phyloP scores from a whole-genome alignment of 2,113 vertebrate species.

The Gila orcuttii region DNA sequence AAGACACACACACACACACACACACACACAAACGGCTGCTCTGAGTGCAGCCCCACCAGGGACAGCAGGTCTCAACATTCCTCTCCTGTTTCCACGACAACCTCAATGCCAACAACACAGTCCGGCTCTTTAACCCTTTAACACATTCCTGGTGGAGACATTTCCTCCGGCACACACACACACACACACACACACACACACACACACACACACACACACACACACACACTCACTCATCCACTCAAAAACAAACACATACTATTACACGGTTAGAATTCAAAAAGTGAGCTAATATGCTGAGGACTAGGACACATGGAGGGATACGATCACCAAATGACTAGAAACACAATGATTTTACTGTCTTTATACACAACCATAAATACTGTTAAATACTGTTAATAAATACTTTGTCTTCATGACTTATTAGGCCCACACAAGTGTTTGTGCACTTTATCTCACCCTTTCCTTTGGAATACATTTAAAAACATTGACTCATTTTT shows the following conservation, averaged over 20 bases:
- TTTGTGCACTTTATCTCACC: neutral
- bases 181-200: too few species aligned
- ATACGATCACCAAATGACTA: neutral
- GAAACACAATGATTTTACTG: neutral
- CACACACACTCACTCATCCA: conserved; percentile 54
- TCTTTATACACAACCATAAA: conserved; percentile 13
- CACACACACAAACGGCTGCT: conserved; percentile 65
- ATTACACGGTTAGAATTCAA: neutral
- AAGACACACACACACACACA: conserved; percentile 53
- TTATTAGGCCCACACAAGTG: conserved; percentile 18
- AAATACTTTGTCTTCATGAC: neutral
- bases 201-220: conserved; percentile 73
- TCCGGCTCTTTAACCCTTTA: conserved; percentile 82
- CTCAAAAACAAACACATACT: conserved; percentile 9
- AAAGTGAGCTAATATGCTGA: neutral
- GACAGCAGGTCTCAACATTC: conserved; percentile 82
- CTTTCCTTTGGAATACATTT: neutral
- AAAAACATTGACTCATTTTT: neutral
- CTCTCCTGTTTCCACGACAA: conserved; percentile 80
- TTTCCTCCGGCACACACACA: conserved; percentile 80
- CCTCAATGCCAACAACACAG: conserved; percentile 77
- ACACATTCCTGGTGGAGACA: conserved; percentile 73
- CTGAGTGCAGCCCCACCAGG: conserved; percentile 68
- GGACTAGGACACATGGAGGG: neutral
- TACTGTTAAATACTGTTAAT: conserved; percentile 4